These are phyloP conservation scores for Anniella stebbinsi DNA, from an alignment of 2,797 vertebrate species.

Conservation along the genomic window DNA sequence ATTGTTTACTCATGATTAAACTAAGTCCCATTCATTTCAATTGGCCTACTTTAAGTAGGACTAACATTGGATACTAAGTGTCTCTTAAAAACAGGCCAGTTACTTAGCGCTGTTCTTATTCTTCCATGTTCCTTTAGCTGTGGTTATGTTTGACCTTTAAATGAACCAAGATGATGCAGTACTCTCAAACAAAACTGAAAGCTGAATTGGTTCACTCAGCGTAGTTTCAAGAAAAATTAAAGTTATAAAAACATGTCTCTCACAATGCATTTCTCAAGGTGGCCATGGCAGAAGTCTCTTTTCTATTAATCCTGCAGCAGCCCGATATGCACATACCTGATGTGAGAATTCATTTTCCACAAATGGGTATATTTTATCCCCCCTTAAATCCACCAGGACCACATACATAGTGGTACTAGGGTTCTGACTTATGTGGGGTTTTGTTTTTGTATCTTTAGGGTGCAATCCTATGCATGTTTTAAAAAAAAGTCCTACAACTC, in stretches of 20 bases:
- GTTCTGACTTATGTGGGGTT: too few species aligned
- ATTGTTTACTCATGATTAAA: too few species aligned
- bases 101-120: background rate
- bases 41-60: too few species aligned
- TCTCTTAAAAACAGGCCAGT: conserved; percentile 31
- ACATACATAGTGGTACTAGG: too few species aligned
- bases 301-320: background rate
- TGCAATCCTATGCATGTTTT: too few species aligned
- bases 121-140: background rate
- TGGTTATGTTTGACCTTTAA: conserved; percentile 12
- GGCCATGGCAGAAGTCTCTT: background rate
- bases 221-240: background rate
- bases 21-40: too few species aligned
- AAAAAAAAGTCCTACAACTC: too few species aligned
- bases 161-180: conserved; percentile 23
- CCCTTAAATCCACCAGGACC: background rate
- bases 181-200: conserved; percentile 30
- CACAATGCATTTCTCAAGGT: conserved; percentile 7
- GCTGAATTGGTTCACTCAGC: conserved; percentile 14
- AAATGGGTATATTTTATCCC: background rate
- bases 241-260: background rate
- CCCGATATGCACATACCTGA: background rate
- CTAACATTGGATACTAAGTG: background rate
- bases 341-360: background rate
- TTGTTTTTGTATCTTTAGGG: background rate